These are phyloP conservation scores for Gymnocheta viridis DNA, from an alignment of 2,888 invertebrate genomes.

Conservation along the genomic window DNA sequence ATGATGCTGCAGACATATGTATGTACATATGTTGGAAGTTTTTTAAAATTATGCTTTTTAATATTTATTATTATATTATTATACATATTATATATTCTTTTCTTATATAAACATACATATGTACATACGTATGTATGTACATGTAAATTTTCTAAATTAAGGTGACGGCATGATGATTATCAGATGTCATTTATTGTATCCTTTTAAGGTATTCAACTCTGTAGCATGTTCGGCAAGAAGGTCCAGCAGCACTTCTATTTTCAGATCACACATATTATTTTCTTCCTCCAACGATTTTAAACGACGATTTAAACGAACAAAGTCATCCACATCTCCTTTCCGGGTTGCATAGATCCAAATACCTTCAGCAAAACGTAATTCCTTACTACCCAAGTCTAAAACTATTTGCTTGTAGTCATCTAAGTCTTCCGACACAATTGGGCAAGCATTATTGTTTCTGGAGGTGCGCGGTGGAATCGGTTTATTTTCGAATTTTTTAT, in stretches of 20 bases:
- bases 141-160: no score
- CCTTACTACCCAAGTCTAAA: constrained; percentile 79
- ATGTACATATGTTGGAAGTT: no score
- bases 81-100: no score
- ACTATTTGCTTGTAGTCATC: constrained; percentile 79
- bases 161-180: no score
- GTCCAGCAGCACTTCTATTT: constrained; percentile 81
- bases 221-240: constrained; percentile 79
- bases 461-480: constrained; percentile 76
- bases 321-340: constrained; percentile 77
- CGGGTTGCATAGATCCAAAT: constrained; percentile 79
- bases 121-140: not conserved
- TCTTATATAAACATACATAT: not conserved
- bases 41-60: no score
- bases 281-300: constrained; percentile 79
- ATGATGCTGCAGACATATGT: no score
- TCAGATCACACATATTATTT: constrained; percentile 80
- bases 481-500: constrained; percentile 81
- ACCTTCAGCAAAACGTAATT: constrained; percentile 80
- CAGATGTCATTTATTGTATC: constrained; percentile 70
- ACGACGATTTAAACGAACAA: constrained; percentile 77
- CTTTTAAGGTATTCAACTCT: constrained; percentile 76
- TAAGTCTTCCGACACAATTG: constrained; percentile 78
- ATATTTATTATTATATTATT: no score
- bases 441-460: constrained; percentile 78